Evolutionary conservation across 2,113 vertebrate species (phyloP), one percentile per base, ranked within the genome.

Genomic region (Marcusenius ussheri): DNA sequence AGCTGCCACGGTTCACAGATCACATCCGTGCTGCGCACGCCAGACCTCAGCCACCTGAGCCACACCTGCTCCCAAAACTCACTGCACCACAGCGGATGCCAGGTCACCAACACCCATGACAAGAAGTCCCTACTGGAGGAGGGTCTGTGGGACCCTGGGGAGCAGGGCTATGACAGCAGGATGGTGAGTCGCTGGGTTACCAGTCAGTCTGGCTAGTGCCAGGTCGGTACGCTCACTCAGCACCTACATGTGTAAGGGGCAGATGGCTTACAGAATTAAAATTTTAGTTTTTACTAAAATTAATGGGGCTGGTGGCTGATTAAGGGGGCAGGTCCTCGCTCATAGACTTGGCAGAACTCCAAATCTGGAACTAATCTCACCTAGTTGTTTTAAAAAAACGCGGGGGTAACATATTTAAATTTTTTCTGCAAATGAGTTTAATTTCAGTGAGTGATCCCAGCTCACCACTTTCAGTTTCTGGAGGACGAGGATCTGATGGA

Each of bases 401-500:
- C 1, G 9, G 2, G 31, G 13, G 13, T 58, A 21, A 19, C 10
- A 39, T 62, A 10, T 51, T 70, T 9, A 2, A 45, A 13, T 1
- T 24, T 90, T 13, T 91, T 39, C 80, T 77, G 70, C 70, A 77
- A 77, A 39, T 77, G 15, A 80, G 74, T 80, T 80, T 6, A 42
- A 17, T 80, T 42, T 80, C 31, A 80, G 2, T 39, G 35, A 80
- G 35, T 46, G 45, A 84, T n/a, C 39, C 45, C 39, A n/a, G 35
- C 19, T 83, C 39, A 27, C 80, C 89, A 91, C 88, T 94, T 94
- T 87, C 95, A 99, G 98, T 97, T 96, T 13, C 94, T 95, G 89
- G 97, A 98, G 83, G 97, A 99, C 91, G 97, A 98, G 0, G 97
- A 98, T 89, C 95, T 98, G 90, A 95, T 96, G 91, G 97, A 96